phyloP scores from a whole-genome alignment of 2,113 vertebrate genomes.

The Pteropus alecto region DNA sequence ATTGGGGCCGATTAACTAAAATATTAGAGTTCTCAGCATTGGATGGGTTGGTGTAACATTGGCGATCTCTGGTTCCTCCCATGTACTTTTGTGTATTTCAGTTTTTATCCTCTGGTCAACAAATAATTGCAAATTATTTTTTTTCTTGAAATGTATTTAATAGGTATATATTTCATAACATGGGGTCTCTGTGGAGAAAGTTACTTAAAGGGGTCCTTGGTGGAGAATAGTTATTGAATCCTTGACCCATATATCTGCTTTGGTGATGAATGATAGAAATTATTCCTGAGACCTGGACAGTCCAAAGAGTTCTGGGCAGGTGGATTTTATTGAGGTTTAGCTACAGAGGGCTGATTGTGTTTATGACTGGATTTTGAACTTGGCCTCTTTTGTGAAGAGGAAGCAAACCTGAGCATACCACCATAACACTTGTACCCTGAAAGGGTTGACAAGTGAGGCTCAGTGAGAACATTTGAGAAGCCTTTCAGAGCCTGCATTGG shows the following conservation, averaged over 20 bases:
- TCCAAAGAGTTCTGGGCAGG: background rate
- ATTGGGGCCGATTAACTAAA: background rate
- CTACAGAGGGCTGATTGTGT: background rate
- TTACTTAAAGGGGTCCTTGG: background rate
- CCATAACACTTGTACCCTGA: background rate
- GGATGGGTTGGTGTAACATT: background rate
- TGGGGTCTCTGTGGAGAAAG: background rate
- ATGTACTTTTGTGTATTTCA: background rate
- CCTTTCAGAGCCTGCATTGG: background rate
- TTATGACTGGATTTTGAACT: background rate
- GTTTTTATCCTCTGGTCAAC: background rate
- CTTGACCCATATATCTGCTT: background rate
- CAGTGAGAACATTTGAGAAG: background rate
- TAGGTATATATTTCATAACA: background rate
- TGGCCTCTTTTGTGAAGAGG: background rate
- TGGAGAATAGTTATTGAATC: background rate
- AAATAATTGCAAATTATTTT: background rate
- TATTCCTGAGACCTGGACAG: background rate
- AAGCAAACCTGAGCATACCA: background rate
- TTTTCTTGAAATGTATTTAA: background rate
- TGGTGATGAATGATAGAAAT: background rate
- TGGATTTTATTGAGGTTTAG: background rate
- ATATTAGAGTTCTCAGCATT: background rate
- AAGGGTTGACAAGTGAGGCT: background rate
- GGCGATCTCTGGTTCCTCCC: background rate